A percentile compares a stretch with the other conserved stretches of the same genome.
These are phyloP conservation scores for Drosophila sproati DNA, from an alignment of 1,140 invertebrate genomes.

Conservation along the genomic window DNA sequence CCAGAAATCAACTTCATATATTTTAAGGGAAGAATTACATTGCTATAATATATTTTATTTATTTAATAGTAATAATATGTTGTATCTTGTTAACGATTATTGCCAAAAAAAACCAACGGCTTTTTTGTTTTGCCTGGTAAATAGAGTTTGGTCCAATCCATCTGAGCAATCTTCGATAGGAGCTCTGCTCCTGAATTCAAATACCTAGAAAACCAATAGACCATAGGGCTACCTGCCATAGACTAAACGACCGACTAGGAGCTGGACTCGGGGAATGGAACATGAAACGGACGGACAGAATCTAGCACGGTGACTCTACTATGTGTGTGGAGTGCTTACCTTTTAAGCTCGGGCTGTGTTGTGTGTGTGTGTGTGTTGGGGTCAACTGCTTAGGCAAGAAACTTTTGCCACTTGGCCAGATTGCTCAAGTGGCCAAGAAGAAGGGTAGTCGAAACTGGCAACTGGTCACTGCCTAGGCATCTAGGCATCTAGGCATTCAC, in stretches of 20 bases:
- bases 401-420: conserved; percentile 56
- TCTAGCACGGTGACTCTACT: conserved; percentile 21
- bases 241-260: not conserved
- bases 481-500: conserved; percentile 71
- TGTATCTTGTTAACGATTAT: no score
- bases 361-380: conserved; percentile 6
- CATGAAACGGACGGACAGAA: conserved; percentile 21
- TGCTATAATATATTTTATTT: no score
- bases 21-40: no score
- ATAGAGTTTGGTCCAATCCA: no score
- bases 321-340: conserved; percentile 27
- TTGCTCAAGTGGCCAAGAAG: conserved; percentile 41
- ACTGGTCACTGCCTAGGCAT: conserved; percentile 27
- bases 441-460: conserved; percentile 27
- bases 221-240: no score
- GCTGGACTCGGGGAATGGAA: not conserved
- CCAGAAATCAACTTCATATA: no score
- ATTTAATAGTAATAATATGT: no score
- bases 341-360: conserved; percentile 27
- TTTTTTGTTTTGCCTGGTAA: no score
- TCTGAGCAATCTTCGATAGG: no score
- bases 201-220: not conserved
- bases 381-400: conserved; percentile 49
- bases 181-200: no score
- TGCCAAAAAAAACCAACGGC: no score